Percentiles rank a stretch among this genome's conserved stretches.
These are phyloP conservation scores for Arenaria interpres DNA, from an alignment of 2,113 vertebrate genomes.

Conservation along the genomic window DNA sequence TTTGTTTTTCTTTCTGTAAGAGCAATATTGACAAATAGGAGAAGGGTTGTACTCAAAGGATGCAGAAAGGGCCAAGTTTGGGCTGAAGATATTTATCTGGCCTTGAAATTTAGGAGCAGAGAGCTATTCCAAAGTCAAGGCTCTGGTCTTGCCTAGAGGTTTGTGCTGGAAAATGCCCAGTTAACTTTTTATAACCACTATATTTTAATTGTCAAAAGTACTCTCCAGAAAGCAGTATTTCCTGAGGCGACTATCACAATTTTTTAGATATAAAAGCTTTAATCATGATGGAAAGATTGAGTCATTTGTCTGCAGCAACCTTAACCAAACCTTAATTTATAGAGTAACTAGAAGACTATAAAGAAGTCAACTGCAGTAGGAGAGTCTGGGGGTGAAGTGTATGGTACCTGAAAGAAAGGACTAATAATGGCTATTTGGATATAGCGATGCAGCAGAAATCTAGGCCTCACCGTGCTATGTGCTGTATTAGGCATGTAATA, in stretches of 20 bases:
- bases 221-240: neutral
- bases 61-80: neutral
- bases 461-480: neutral
- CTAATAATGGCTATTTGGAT: neutral
- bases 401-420: neutral
- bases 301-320: neutral
- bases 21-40: neutral
- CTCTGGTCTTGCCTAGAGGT: neutral
- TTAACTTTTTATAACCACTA: neutral
- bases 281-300: neutral
- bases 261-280: neutral
- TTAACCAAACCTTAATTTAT: neutral
- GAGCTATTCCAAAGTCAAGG: accelerated
- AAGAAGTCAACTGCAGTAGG: neutral
- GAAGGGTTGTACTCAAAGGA: neutral
- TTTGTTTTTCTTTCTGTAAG: neutral
- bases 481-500: neutral
- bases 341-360: neutral
- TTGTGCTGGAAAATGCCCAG: neutral
- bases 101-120: neutral
- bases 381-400: neutral
- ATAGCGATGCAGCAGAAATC: neutral
- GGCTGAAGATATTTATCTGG: neutral
- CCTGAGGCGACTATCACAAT: accelerated
- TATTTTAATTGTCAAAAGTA: neutral